phyloP scores from a whole-genome alignment of 2,113 vertebrate species.

The Mormyrus lacerda region DNA sequence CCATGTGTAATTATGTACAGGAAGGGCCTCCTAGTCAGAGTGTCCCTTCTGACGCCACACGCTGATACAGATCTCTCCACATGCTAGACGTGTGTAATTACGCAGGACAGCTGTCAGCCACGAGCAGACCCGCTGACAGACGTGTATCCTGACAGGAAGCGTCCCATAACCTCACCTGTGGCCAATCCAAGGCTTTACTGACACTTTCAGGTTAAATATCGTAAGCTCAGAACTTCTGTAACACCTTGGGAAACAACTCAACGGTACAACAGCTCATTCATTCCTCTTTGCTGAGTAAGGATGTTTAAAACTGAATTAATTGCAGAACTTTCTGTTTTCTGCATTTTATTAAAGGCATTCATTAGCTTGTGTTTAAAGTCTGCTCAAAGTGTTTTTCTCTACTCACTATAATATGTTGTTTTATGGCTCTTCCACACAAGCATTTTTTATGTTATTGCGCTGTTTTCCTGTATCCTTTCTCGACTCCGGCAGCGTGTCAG shows the following conservation, averaged over 20 bases:
- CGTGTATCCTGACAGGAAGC: neutral
- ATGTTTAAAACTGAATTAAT: neutral
- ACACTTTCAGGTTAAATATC: neutral
- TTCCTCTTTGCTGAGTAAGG: neutral
- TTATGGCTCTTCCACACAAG: neutral
- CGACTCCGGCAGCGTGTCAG: neutral
- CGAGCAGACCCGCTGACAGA: neutral
- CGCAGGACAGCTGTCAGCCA: neutral
- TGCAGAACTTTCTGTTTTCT: neutral
- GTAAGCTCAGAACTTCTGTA: neutral
- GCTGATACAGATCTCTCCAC: neutral
- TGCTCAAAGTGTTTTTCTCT: neutral
- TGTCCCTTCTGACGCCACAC: neutral
- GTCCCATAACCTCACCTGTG: neutral
- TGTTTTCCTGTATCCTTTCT: neutral
- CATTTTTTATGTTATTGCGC: neutral
- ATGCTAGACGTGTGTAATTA: neutral
- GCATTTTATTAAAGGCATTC: neutral
- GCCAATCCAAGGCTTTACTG: neutral
- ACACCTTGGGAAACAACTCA: neutral
- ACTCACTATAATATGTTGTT: neutral
- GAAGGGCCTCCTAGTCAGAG: conserved; percentile 22
- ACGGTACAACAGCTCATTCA: neutral
- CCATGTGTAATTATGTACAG: conserved; percentile 46
- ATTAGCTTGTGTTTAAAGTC: neutral